Conservation (phyloP, 2,888 invertebrate genomes). For the Polydrusus cervinus region DNA sequence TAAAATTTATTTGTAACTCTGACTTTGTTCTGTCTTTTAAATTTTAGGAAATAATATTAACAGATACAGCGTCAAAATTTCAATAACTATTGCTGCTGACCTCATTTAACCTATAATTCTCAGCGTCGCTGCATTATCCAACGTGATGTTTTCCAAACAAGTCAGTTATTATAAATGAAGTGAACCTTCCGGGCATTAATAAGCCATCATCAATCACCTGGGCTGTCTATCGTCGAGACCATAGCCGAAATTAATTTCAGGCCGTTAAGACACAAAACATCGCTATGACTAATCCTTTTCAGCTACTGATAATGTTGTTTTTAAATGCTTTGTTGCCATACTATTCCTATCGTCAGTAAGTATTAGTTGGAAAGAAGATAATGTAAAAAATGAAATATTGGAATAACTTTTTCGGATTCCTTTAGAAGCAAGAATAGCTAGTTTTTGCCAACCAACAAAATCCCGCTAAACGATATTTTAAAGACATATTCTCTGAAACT, state of each 20-base stretch:
- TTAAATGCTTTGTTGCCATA: constrained; percentile 26
- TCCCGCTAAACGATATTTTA: too few relatives aligned
- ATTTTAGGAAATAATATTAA: neutral
- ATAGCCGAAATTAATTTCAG: constrained; percentile 38
- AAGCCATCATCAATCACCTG: constrained; percentile 35
- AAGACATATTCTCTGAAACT: too few relatives aligned
- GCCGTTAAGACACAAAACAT: constrained; percentile 33
- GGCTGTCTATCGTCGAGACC: constrained; percentile 32
- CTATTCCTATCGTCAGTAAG: neutral
- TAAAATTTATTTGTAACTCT: too few relatives aligned
- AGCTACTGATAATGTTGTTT: constrained; percentile 32
- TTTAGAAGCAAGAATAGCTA: too few relatives aligned
- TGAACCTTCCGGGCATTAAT: constrained; percentile 34
- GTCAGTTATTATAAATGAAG: constrained; percentile 41
- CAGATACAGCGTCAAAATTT: neutral
- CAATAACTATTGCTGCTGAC: neutral
- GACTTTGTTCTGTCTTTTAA: too few relatives aligned
- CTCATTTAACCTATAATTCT: constrained; percentile 15
- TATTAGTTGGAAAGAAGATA: neutral
- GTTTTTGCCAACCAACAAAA: too few relatives aligned
- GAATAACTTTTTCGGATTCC: too few relatives aligned
- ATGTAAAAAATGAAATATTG: too few relatives aligned
- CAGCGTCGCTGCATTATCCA: neutral
- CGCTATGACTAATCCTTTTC: constrained; percentile 37
- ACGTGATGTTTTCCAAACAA: constrained; percentile 15